Evolutionary conservation across 2,113 vertebrate species (phyloP).

Genomic region (Onychostoma macrolepis): DNA sequence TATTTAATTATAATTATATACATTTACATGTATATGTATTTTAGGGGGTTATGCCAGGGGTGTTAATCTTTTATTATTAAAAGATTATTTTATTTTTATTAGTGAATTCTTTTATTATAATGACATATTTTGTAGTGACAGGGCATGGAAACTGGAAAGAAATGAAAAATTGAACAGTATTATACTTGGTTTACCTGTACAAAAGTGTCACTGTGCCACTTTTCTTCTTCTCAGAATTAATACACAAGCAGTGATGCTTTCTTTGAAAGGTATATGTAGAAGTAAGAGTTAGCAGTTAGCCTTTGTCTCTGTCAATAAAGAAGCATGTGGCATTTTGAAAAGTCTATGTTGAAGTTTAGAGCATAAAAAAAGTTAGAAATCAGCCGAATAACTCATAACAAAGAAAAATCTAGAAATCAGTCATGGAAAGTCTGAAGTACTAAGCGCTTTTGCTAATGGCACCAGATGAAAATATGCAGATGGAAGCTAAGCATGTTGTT

Average conservation of each 20-base stretch:
- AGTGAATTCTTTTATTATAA: too few species aligned
- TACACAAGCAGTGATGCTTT: not conserved
- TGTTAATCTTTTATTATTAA: not conserved
- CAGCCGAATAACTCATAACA: not conserved
- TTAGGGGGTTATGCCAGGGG: not conserved
- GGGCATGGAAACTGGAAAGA: too few species aligned
- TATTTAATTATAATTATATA: too few species aligned
- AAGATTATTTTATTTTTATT: too few species aligned
- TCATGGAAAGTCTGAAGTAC: not conserved
- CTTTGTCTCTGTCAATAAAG: not conserved
- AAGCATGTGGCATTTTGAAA: not conserved
- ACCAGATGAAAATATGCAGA: slow-evolving; percentile 3
- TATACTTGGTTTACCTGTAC: not conserved
- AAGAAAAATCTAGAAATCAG: slow-evolving; percentile 76
- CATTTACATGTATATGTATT: not conserved
- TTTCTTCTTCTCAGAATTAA: too few species aligned
- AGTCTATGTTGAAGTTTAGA: not conserved
- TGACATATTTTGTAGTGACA: too few species aligned
- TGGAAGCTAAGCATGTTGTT: not conserved
- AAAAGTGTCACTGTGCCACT: not conserved
- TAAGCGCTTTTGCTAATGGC: not conserved
- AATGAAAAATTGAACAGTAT: too few species aligned
- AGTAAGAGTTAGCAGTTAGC: not conserved
- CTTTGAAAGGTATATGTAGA: not conserved
- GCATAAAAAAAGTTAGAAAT: not conserved